Evolutionary conservation across 2,113 vertebrate species (phyloP).

Genomic region (Oncorhynchus masou): DNA sequence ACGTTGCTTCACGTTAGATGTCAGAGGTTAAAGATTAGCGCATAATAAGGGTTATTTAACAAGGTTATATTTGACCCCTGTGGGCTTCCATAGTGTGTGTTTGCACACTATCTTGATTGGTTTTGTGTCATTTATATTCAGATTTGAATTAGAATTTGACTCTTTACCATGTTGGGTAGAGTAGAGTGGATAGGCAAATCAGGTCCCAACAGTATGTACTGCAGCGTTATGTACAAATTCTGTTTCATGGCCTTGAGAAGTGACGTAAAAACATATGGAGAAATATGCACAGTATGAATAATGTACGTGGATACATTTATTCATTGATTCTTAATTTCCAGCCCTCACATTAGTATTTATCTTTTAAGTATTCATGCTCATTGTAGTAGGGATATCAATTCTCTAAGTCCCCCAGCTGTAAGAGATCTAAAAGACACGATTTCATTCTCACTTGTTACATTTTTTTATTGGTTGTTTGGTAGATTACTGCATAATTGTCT

Average conservation of each 20-base stretch:
- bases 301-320: conserved; percentile 9
- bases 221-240: neutral
- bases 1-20: conserved; percentile 52
- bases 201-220: neutral
- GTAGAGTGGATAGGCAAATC: neutral
- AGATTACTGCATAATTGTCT: neutral
- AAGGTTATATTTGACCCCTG: conserved; percentile 3
- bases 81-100: neutral
- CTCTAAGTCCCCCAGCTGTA: neutral
- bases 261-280: conserved; percentile 2
- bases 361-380: neutral
- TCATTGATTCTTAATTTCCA: conserved; percentile 1
- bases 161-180: neutral
- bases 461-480: conserved; percentile 20
- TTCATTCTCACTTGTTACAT: neutral
- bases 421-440: neutral
- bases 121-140: conserved; percentile 10
- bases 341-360: neutral
- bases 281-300: conserved; percentile 1
- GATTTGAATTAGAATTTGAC: neutral
- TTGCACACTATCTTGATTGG: neutral
- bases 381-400: neutral
- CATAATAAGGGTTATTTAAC: neutral
- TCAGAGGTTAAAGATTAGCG: conserved; percentile 46
- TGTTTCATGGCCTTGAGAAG: conserved; percentile 13